A percentile compares a stretch with the other conserved stretches of the same genome.
Evolutionary conservation across 1,140 invertebrate species (phyloP).

Genomic region (Temnothorax curvispinosus): DNA sequence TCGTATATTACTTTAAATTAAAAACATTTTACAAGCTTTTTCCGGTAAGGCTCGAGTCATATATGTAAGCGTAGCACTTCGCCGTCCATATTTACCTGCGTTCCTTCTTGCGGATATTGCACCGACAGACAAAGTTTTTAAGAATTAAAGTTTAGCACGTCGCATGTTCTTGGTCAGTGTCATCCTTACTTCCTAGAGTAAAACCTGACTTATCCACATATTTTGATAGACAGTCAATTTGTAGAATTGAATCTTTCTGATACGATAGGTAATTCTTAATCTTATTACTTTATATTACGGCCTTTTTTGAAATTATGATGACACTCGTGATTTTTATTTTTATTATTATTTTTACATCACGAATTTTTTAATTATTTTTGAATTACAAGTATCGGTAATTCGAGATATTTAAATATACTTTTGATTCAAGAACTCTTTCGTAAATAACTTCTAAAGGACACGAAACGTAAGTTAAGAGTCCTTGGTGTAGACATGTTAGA

Average conservation of each 20-base stretch:
- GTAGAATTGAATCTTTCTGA: slow-evolving; percentile 18
- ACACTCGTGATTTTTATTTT: background rate
- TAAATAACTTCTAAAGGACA: background rate
- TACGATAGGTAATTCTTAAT: background rate
- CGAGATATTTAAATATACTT: background rate
- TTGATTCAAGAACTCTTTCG: background rate
- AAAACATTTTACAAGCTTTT: slow-evolving; percentile 30
- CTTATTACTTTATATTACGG: background rate
- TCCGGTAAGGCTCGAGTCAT: background rate
- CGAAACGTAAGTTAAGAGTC: slow-evolving; percentile 3
- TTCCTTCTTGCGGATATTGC: slow-evolving; percentile 70
- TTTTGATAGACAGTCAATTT: slow-evolving; percentile 74
- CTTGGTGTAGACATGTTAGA: slow-evolving; percentile 9
- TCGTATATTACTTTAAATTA: slow-evolving; percentile 8
- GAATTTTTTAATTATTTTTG: background rate
- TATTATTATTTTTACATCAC: background rate
- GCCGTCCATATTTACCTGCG: slow-evolving; percentile 63
- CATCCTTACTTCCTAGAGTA: slow-evolving; percentile 67
- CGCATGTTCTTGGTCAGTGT: slow-evolving; percentile 83
- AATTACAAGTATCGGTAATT: background rate
- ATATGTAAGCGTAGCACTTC: background rate
- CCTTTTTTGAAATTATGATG: background rate
- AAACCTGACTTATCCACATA: slow-evolving; percentile 66
- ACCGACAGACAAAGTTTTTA: slow-evolving; percentile 67
- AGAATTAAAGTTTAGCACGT: slow-evolving; percentile 81